Conservation (phyloP, 2,797 vertebrate species). For the Tokudaia tokunoshimensis region DNA sequence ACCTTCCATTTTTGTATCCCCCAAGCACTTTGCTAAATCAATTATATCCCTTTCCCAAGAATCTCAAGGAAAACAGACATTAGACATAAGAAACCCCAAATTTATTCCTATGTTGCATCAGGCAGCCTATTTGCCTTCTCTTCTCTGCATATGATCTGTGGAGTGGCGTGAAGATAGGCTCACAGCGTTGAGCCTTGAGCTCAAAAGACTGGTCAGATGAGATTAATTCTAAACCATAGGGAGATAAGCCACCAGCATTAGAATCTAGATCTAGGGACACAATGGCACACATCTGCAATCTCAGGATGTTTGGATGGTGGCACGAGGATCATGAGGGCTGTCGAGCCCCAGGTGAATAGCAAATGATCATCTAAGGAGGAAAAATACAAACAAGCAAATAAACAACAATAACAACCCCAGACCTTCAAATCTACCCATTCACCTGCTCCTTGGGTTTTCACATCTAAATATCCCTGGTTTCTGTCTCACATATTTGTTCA, state of each 20-base stretch:
- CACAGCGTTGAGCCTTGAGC: neutral
- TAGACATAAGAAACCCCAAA: constrained; percentile 9
- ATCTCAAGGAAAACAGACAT: constrained; percentile 62
- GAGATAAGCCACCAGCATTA: neutral
- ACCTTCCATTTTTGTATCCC: constrained; percentile 58
- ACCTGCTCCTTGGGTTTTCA: neutral
- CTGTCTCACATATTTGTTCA: constrained; percentile 6
- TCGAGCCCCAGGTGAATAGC: neutral
- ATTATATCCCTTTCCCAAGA: constrained; percentile 60
- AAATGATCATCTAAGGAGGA: neutral
- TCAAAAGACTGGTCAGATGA: constrained; percentile 46
- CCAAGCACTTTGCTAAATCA: constrained; percentile 68
- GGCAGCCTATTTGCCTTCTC: neutral
- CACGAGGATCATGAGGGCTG: neutral
- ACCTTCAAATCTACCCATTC: neutral
- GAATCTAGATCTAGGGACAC: neutral
- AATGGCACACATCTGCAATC: neutral
- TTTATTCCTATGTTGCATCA: constrained; percentile 22
- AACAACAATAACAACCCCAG: neutral
- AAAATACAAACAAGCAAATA: neutral
- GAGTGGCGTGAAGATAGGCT: neutral
- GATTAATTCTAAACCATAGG: constrained; percentile 36
- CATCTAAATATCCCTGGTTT: neutral
- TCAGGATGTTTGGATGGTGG: neutral
- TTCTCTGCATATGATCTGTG: neutral